phyloP scores from a whole-genome alignment of 1,140 invertebrate genomes.

The Helicorthomorpha holstii region DNA sequence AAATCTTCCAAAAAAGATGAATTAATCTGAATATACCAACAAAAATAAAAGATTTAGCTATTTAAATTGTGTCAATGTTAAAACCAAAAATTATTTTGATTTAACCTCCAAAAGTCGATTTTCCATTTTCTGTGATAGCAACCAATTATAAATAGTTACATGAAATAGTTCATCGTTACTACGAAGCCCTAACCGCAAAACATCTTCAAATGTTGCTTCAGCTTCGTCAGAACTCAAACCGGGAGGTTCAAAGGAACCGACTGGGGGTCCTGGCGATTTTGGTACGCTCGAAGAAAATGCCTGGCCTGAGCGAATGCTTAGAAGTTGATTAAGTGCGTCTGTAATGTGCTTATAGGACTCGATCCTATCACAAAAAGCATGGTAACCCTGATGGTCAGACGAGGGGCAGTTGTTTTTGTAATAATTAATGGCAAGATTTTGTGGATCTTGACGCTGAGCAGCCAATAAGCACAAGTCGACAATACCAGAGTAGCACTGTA shows the following conservation, averaged over 20 bases:
- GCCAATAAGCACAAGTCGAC: conserved; percentile 71
- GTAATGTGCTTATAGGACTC: conserved; percentile 78
- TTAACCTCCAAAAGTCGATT: conserved; percentile 58
- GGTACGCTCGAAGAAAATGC: conserved; percentile 29
- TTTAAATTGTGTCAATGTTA: conserved; percentile 6
- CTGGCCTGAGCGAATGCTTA: conserved; percentile 39
- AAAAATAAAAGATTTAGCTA: conserved; percentile 9
- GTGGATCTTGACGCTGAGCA: conserved; percentile 69
- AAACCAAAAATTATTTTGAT: conserved; percentile 9
- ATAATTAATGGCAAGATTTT: conserved; percentile 69
- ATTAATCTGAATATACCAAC: too few species aligned
- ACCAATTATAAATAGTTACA: conserved; percentile 82
- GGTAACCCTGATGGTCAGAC: conserved; percentile 37
- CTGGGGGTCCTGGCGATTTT: conserved; percentile 26
- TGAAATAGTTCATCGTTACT: conserved; percentile 74
- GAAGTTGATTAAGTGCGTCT: conserved; percentile 56
- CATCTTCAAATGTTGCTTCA: conserved; percentile 18
- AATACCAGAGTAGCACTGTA: conserved; percentile 55
- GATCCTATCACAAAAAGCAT: conserved; percentile 30
- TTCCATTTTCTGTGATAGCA: conserved; percentile 56
- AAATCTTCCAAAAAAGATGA: conserved; percentile 69
- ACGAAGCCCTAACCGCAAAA: conserved; percentile 27
- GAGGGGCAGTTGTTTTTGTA: conserved; percentile 66
- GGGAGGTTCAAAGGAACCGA: conserved; percentile 22
- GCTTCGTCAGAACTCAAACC: conserved; percentile 24